Conservation (phyloP, 2,888 invertebrate species). For the Trichacis sp. region DNA sequence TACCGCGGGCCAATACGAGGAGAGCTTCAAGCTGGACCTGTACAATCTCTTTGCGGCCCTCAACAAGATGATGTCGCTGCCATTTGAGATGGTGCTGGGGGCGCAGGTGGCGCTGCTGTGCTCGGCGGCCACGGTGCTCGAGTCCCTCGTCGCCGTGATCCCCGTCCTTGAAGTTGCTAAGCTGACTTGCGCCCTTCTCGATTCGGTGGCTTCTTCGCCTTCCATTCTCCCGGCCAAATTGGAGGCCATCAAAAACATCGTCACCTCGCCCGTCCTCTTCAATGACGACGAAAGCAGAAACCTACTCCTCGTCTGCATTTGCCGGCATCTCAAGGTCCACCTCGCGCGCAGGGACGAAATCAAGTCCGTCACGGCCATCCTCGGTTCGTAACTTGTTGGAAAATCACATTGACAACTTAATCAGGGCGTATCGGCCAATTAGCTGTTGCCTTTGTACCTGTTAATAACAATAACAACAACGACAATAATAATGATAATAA, state of each 20-base stretch:
- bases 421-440: no score
- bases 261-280: constrained; percentile 80
- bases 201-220: constrained; percentile 77
- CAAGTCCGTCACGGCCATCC: constrained; percentile 85
- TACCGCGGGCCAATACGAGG: constrained; percentile 89
- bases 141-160: constrained; percentile 81
- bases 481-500: no score
- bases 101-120: constrained; percentile 86
- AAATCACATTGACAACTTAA: no score
- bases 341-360: constrained; percentile 85
- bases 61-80: constrained; percentile 80
- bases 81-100: constrained; percentile 80
- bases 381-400: no score
- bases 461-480: no score
- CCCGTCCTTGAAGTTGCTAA: constrained; percentile 84
- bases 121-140: constrained; percentile 86
- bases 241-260: constrained; percentile 84
- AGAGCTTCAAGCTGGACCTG: constrained; percentile 85
- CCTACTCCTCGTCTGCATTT: constrained; percentile 84
- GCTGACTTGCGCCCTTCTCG: constrained; percentile 83
- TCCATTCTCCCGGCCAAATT: constrained; percentile 85
- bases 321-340: constrained; percentile 87
- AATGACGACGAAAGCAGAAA: constrained; percentile 86
- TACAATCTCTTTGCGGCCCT: constrained; percentile 84
- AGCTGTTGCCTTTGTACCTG: no score